phyloP scores from a whole-genome alignment of 1,140 invertebrate genomes.

The Ceratina japonica region DNA sequence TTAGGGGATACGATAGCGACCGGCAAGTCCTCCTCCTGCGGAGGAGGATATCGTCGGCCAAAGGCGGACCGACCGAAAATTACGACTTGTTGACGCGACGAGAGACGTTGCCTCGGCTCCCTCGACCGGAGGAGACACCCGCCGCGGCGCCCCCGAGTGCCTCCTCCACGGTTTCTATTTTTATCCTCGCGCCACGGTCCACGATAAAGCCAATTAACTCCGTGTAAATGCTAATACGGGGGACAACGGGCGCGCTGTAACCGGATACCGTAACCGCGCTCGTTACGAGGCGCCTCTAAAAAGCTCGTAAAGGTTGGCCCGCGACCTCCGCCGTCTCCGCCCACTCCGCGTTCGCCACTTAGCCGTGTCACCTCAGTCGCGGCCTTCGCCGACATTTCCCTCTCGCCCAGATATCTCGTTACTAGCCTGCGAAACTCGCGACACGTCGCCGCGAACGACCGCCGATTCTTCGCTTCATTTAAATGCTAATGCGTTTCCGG shows the following conservation, averaged over 20 bases:
- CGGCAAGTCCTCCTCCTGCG: background rate
- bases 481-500: slow-evolving; percentile 35
- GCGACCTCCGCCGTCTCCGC: slow-evolving; percentile 20
- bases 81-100: slow-evolving; percentile 5
- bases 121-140: too few relatives aligned
- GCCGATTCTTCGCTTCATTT: background rate
- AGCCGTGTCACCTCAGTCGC: background rate
- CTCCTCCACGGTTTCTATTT: slow-evolving; percentile 11
- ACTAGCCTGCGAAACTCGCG: slow-evolving; percentile 18
- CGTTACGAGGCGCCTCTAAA: slow-evolving; percentile 23
- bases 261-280: slow-evolving; percentile 23
- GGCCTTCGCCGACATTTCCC: too few relatives aligned
- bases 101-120: background rate
- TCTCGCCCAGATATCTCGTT: background rate
- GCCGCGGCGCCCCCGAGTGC: background rate
- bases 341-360: slow-evolving; percentile 4
- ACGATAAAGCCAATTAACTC: slow-evolving; percentile 46
- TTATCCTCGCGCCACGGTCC: slow-evolving; percentile 26
- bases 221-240: slow-evolving; percentile 44
- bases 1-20: background rate
- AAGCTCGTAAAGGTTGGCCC: slow-evolving; percentile 40
- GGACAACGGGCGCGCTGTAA: slow-evolving; percentile 5
- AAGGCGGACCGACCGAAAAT: slow-evolving; percentile 13
- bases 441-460: slow-evolving; percentile 8
- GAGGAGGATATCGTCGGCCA: background rate